Conservation (phyloP, 2,797 vertebrate species). For the Intellagama lesueurii region DNA sequence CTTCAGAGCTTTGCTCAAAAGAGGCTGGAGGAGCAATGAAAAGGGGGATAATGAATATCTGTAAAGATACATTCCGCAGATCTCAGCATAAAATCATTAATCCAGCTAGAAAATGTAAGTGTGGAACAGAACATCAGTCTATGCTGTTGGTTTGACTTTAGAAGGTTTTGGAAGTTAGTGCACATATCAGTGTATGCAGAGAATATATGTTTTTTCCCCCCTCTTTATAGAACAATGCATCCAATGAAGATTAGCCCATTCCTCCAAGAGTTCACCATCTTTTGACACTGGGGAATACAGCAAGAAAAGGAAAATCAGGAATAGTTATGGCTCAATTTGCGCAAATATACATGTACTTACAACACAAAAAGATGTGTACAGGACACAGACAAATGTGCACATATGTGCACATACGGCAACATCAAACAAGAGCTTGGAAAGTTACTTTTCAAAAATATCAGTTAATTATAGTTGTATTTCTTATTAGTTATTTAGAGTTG, state of each 20-base stretch:
- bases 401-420: no score
- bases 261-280: background rate
- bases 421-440: no score
- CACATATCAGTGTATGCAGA: background rate
- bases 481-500: no score
- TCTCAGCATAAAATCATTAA: slow-evolving; percentile 28
- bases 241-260: background rate
- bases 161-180: slow-evolving; percentile 18
- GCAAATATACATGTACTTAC: background rate
- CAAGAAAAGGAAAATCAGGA: background rate
- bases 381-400: no score
- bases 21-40: slow-evolving; percentile 8
- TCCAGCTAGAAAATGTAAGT: background rate
- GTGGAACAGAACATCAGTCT: slow-evolving; percentile 48
- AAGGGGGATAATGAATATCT: slow-evolving; percentile 4
- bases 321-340: background rate
- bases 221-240: background rate
- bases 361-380: background rate
- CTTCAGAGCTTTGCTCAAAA: slow-evolving; percentile 4
- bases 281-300: background rate
- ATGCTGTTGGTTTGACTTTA: slow-evolving; percentile 41
- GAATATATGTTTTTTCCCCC: background rate
- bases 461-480: no score
- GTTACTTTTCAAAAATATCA: no score
- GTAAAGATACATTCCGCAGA: slow-evolving; percentile 22